These are phyloP conservation scores for Acyrthosiphon pisum DNA, from an alignment of 1,140 invertebrate species.

Conservation along the genomic window DNA sequence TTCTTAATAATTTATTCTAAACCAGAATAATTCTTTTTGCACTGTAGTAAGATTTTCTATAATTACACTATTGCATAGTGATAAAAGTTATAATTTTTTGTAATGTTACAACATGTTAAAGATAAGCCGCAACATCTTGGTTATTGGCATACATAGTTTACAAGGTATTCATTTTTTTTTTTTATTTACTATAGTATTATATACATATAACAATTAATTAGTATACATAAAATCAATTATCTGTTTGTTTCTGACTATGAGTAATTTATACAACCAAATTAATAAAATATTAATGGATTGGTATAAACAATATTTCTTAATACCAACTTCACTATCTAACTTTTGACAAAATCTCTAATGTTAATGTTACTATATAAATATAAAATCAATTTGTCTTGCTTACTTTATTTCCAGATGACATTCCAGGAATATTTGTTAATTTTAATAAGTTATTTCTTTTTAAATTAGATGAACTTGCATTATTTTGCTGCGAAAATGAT, in stretches of 20 bases:
- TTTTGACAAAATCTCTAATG: neutral
- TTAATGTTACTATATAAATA: neutral
- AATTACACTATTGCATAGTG: too few species aligned
- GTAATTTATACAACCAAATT: too few species aligned
- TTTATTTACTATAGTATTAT: neutral
- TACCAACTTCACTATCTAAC: neutral
- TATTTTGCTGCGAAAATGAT: conserved; percentile 71
- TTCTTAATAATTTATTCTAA: neutral
- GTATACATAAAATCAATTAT: neutral
- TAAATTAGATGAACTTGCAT: conserved; percentile 64
- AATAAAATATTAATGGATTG: too few species aligned
- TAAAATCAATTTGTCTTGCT: neutral
- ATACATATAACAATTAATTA: neutral
- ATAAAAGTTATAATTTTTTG: neutral
- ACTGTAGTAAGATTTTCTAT: too few species aligned
- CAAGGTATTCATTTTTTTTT: neutral
- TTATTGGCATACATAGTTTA: neutral
- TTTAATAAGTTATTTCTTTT: conserved; percentile 47
- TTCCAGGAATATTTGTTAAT: conserved; percentile 48
- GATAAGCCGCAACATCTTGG: neutral
- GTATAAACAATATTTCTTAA: neutral
- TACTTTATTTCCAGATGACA: conserved; percentile 47
- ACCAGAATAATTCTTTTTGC: neutral
- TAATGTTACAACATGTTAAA: neutral
- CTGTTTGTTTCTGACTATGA: neutral